Evolutionary conservation across 2,113 vertebrate genomes (phyloP).

Genomic region (Perca flavescens): DNA sequence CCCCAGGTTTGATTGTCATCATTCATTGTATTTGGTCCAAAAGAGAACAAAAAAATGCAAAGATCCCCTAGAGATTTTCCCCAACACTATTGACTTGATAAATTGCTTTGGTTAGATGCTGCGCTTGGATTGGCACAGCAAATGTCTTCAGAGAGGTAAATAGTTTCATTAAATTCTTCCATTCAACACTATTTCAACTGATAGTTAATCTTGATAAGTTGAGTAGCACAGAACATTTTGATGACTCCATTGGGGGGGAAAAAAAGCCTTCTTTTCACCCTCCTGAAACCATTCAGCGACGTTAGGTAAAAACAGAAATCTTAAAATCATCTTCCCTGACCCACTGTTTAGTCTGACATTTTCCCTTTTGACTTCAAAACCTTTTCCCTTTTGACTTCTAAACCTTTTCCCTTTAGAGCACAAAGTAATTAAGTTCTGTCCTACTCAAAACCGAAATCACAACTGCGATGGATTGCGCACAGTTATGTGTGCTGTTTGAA

Average conservation of each 20-base stretch:
- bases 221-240: not conserved
- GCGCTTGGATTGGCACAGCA: conserved; percentile 1
- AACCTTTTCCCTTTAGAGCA: conserved; percentile 10
- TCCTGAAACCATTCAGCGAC: not conserved
- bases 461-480: conserved; percentile 10
- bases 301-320: not conserved
- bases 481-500: conserved; percentile 38
- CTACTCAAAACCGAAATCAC: conserved; percentile 6
- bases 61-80: conserved; percentile 34
- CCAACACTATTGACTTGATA: conserved; percentile 36
- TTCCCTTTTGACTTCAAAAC: not conserved
- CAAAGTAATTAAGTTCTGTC: conserved; percentile 8
- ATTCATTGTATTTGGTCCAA: conserved; percentile 62
- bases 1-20: conserved; percentile 49
- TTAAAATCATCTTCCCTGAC: not conserved
- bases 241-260: not conserved
- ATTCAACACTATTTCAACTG: not conserved
- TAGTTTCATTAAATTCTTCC: conserved; percentile 28
- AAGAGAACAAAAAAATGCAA: conserved; percentile 66
- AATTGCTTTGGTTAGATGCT: conserved; percentile 33
- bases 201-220: conserved; percentile 15
- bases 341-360: not conserved
- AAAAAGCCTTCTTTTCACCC: not conserved
- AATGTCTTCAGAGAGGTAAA: conserved; percentile 25
- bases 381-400: conserved; percentile 7